Percentiles rank a stretch among this genome's conserved stretches.
phyloP scores from a whole-genome alignment of 2,113 vertebrate genomes.

The Promerops cafer region DNA sequence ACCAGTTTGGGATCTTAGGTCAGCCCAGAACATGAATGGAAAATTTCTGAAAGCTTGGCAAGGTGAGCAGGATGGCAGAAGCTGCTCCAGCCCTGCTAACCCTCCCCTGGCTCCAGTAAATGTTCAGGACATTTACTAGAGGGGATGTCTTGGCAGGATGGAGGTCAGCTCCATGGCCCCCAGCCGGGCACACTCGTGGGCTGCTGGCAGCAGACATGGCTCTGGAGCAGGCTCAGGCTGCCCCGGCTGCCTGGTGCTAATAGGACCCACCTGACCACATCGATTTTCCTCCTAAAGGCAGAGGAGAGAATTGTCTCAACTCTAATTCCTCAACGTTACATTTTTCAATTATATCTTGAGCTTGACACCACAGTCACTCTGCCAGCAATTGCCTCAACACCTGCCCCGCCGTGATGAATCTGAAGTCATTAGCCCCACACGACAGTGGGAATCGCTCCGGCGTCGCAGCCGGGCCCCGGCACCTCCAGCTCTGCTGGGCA shows the following conservation, averaged over 20 bases:
- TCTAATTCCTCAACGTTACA: conserved; percentile 62
- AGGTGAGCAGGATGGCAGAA: background rate
- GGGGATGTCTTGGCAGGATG: rapidly evolving
- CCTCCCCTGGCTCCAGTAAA: background rate
- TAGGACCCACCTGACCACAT: conserved; percentile 43
- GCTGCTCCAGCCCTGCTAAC: background rate
- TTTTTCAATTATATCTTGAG: conserved; percentile 68
- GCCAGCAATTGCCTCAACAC: conserved; percentile 15
- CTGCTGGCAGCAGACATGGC: background rate
- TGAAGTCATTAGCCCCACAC: conserved; percentile 3
- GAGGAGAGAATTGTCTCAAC: conserved; percentile 59
- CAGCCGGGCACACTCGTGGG: rapidly evolving
- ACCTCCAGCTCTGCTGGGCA: background rate
- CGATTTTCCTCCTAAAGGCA: conserved; percentile 44
- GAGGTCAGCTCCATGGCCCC: background rate
- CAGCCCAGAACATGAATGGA: rapidly evolving
- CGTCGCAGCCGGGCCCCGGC: background rate
- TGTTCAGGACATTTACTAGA: background rate
- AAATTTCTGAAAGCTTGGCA: background rate
- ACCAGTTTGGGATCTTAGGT: background rate
- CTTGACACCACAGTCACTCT: conserved; percentile 51
- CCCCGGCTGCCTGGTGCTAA: background rate
- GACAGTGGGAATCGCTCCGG: background rate
- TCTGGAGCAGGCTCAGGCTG: background rate
- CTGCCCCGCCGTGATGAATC: conserved; percentile 41